These are phyloP conservation scores for Tarsius wallacei DNA, from an alignment of 2,797 vertebrate species.

Conservation along the genomic window DNA sequence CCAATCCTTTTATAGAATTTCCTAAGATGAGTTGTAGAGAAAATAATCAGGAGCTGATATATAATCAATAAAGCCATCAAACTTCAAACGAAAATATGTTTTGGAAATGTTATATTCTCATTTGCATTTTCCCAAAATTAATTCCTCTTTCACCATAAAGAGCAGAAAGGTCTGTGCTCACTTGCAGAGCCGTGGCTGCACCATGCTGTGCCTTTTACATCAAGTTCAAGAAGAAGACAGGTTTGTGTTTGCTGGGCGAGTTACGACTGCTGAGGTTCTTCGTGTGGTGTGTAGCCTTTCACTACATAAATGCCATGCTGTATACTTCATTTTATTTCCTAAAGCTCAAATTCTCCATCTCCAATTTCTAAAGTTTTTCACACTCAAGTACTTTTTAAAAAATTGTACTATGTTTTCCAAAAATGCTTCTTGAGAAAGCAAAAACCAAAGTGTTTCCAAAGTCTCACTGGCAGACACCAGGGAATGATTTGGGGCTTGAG, in stretches of 20 bases:
- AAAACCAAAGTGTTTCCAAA: constrained; percentile 45
- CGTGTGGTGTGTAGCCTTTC: neutral
- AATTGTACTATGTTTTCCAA: neutral
- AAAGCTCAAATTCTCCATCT: neutral
- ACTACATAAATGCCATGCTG: neutral
- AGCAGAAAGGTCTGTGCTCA: neutral
- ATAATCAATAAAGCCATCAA: neutral
- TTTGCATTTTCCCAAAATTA: constrained; percentile 1
- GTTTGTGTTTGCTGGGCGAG: neutral
- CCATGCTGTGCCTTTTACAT: neutral
- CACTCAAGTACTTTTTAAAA: neutral
- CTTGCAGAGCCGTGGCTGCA: neutral
- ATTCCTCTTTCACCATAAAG: neutral
- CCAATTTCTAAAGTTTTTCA: constrained; percentile 39
- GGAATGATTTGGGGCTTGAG: neutral
- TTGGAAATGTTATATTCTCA: neutral
- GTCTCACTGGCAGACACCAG: neutral
- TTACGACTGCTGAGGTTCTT: neutral
- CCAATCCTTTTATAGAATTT: constrained; percentile 2
- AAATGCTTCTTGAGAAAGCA: constrained; percentile 15
- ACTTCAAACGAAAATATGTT: constrained; percentile 43
- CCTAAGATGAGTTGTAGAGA: neutral
- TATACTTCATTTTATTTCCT: neutral
- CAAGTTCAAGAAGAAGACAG: constrained; percentile 17
- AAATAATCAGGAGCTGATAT: neutral